Evolutionary conservation across 2,888 invertebrate species (phyloP).

Genomic region (Pachycephus smyrnensis): DNA sequence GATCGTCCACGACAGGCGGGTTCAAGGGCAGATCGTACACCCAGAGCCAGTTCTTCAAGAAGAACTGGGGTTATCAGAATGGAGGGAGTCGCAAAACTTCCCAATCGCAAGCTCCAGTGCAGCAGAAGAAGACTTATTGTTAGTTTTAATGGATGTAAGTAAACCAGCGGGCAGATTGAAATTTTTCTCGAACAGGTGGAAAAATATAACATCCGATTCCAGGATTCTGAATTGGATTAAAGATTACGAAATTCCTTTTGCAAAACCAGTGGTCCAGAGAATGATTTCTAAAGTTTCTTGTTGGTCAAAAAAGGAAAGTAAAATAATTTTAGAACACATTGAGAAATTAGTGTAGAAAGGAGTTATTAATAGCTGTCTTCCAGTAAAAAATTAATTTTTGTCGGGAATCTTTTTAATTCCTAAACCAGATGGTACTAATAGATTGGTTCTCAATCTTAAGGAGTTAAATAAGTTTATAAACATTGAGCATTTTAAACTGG

Average conservation of each 20-base stretch:
- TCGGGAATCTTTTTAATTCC: not conserved
- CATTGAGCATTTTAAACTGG: conserved; percentile 6
- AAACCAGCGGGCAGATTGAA: conserved; percentile 27
- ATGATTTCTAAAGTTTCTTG: no score
- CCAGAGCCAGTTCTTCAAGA: not conserved
- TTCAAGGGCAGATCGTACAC: no score
- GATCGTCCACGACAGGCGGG: conserved; percentile 12
- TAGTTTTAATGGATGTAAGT: conserved; percentile 31
- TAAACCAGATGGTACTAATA: conserved; percentile 1
- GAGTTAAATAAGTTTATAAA: not conserved
- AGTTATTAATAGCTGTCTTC: no score
- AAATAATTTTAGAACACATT: no score
- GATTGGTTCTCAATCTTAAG: conserved; percentile 1
- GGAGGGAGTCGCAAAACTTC: conserved; percentile 34
- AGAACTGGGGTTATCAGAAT: conserved; percentile 21
- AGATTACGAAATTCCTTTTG: conserved; percentile 5
- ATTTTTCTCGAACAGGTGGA: conserved; percentile 13
- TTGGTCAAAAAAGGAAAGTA: no score
- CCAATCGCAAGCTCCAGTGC: conserved; percentile 25
- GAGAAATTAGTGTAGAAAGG: no score
- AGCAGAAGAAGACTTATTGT: no score
- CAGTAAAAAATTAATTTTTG: no score
- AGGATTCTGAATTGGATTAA: conserved; percentile 28
- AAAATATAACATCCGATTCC: conserved; percentile 19
- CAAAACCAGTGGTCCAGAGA: no score